Evolutionary conservation across 1,140 invertebrate genomes (phyloP).

Genomic region (Lanistes nyassanus): DNA sequence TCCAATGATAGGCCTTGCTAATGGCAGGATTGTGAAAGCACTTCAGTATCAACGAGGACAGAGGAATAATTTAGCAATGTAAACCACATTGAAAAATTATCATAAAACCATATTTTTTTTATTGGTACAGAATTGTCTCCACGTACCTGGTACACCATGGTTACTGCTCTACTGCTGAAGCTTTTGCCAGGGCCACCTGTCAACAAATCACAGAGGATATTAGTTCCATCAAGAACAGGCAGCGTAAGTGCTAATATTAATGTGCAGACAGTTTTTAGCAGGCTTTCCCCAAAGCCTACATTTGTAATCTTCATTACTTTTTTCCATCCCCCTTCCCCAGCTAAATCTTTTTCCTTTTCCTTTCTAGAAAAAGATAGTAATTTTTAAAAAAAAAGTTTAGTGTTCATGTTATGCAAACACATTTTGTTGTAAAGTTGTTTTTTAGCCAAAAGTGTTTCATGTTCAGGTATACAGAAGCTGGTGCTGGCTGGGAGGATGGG

Average conservation of each 20-base stretch:
- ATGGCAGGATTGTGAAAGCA: too few relatives aligned
- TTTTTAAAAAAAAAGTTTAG: not conserved
- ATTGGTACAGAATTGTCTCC: conserved; percentile 85
- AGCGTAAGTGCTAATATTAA: conserved; percentile 74
- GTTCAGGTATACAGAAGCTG: conserved; percentile 90
- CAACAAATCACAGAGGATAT: conserved; percentile 93
- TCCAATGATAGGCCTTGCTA: too few relatives aligned
- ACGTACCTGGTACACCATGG: conserved; percentile 98
- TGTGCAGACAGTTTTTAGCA: not conserved
- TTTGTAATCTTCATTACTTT: not conserved
- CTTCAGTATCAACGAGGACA: too few relatives aligned
- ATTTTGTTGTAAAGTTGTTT: not conserved
- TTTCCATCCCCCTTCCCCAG: too few relatives aligned
- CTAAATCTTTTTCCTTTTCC: not conserved
- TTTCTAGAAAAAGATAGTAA: not conserved
- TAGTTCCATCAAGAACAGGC: conserved; percentile 94
- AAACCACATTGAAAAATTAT: too few relatives aligned
- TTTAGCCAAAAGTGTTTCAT: conserved; percentile 27
- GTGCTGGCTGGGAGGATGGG: conserved; percentile 91
- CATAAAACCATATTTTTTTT: too few relatives aligned
- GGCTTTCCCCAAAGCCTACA: not conserved
- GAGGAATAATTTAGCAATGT: too few relatives aligned
- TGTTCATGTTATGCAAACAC: not conserved
- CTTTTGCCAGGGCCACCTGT: conserved; percentile 91
- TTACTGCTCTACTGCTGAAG: conserved; percentile 94